Evolutionary conservation across 2,113 vertebrate species (phyloP), one percentile per base, ranked within the genome.

Genomic region (Sinocyclocheilus maitianheensis): DNA sequence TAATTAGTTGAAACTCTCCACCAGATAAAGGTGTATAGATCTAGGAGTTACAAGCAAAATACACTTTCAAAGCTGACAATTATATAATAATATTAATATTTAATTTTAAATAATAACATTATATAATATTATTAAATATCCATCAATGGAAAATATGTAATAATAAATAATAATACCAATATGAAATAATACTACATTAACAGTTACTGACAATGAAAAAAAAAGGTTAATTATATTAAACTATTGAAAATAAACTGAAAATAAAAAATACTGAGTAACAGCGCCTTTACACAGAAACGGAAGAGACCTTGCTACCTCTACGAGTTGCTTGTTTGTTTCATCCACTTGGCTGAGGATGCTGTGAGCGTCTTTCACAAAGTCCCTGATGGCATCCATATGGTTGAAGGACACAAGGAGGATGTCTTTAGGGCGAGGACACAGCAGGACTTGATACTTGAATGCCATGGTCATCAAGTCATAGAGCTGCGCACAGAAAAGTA

Each of bases 401-500:
- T 99, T 99, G 92, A 98, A 99, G 0, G 98, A 98, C 89, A 99
- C 95, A 14, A 99, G 96, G 77, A 99, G 93, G 24, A 99, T 92
- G 91, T 99, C 98, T 88, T 95, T 99, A 67, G 98, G 97, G 5
- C 97, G 95, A 67, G 97, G 96, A 87, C 98, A 99, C 71, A 99
- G 94, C 77, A 99, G 92, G 43, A 99, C 97, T 94, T 99, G 98
- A 91, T 99, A 98, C 91, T 99, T 99, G 93, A 99, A 98, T 81
- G 98, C 98, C 98, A 99, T 99, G 0, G 98, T 99, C 98, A 99
- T 99, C 88, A 99, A 94, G 91, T 99, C 98, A 34, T 99, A 99
- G 0, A 99, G 96, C 98, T 99, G 94, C 58, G 88, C 86, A 91
- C 8, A 60, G 12, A n/a, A 67, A 88, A 74, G 3, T 30, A 48